These are phyloP conservation scores for Oasisia sp. DNA, from an alignment of 2,888 invertebrate genomes.

Conservation along the genomic window DNA sequence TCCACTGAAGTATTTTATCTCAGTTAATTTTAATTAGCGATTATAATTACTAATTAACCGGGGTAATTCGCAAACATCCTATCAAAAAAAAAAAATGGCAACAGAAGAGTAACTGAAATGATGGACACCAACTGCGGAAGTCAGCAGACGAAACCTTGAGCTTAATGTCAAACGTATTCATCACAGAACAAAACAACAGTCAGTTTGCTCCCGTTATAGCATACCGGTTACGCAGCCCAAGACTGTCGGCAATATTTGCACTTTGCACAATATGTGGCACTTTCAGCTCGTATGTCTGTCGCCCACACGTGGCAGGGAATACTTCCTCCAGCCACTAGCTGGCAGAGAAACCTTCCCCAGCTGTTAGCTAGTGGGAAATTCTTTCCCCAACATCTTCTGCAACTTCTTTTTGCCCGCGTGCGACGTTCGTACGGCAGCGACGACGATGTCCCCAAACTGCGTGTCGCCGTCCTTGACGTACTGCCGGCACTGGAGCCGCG, in stretches of 20 bases:
- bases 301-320: slow-evolving; percentile 24
- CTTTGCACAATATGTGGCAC: not conserved
- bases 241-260: not conserved
- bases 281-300: not conserved
- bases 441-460: slow-evolving; percentile 31
- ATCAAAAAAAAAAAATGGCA: not conserved
- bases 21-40: not conserved
- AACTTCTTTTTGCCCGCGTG: slow-evolving; percentile 38
- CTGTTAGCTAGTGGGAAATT: slow-evolving; percentile 29
- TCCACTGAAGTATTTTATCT: not conserved
- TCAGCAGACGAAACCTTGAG: not conserved
- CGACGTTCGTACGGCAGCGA: slow-evolving; percentile 26
- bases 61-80: not conserved
- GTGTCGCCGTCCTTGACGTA: slow-evolving; percentile 35
- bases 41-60: not conserved
- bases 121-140: not conserved
- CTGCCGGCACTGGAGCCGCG: slow-evolving; percentile 36
- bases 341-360: slow-evolving; percentile 30
- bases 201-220: not conserved
- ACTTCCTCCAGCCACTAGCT: slow-evolving; percentile 29
- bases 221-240: not conserved
- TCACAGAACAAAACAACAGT: slow-evolving; percentile 3
- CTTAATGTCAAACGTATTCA: not conserved
- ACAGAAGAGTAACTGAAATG: not conserved
- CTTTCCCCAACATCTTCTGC: slow-evolving; percentile 34